Evolutionary conservation across 2,797 vertebrate species (phyloP).

Genomic region (Toxotes lorentzi): DNA sequence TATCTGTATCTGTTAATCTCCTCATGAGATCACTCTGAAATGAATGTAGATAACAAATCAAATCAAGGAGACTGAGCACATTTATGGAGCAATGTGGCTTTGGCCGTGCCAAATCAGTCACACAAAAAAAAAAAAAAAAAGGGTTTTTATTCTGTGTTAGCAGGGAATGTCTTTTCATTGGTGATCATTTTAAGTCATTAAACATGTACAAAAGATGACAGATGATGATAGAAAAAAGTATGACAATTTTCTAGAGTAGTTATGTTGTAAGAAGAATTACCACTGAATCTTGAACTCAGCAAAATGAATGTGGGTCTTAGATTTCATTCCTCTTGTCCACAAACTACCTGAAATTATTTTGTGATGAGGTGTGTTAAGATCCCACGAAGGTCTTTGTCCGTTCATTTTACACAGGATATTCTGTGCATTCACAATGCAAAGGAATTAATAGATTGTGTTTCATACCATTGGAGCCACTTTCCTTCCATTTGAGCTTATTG

Average conservation of each 20-base stretch:
- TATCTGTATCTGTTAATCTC: constrained; percentile 44
- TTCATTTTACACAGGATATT: not conserved
- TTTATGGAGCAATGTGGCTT: constrained; percentile 35
- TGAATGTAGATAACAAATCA: constrained; percentile 61
- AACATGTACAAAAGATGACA: not conserved
- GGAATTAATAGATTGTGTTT: not conserved
- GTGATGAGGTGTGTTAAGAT: not conserved
- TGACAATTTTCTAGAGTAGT: not conserved
- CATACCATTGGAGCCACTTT: constrained; percentile 89
- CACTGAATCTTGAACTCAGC: not conserved
- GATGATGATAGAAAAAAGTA: not conserved
- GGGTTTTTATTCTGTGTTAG: not conserved
- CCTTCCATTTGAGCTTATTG: constrained; percentile 97
- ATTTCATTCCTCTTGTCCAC: not conserved
- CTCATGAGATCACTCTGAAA: constrained; percentile 56
- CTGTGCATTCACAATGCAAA: not conserved
- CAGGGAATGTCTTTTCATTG: constrained; percentile 6
- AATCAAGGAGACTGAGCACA: constrained; percentile 54
- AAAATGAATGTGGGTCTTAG: not conserved
- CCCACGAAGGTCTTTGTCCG: not conserved
- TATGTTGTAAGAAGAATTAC: not conserved
- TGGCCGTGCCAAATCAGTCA: constrained; percentile 38
- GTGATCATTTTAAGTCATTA: not conserved
- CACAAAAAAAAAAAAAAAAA: not conserved
- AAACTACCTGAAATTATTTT: not conserved